Evolutionary conservation across 2,113 vertebrate genomes (phyloP), one percentile per base, ranked within the genome.

Genomic region (Corydoras maculifer): DNA sequence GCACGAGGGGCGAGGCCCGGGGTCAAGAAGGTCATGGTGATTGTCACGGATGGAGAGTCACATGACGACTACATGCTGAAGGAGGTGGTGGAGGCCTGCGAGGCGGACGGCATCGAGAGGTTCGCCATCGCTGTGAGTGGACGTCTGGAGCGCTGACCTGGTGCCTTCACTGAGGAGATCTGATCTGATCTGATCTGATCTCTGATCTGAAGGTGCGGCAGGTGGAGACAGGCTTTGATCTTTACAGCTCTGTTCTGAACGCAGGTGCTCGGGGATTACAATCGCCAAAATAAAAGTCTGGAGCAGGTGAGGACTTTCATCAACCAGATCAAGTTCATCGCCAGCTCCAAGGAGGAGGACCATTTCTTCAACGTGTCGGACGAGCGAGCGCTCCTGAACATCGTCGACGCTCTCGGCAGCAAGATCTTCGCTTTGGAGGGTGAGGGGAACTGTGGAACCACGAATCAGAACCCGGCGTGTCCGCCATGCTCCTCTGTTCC

Each of bases 331-430:
- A 88, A 84, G 75, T 92, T 88, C 12, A 96, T 99, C 66, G 95
- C 97, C 74, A 98, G 94, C 32, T 13, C 84, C 3, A 93, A 91
- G 4, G 84, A 87, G 10, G 89, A 88, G 9, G 94, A 97, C 35
- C 97, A 99, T 82, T 99, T 99, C 88, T 99, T 98, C 88, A 98
- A 99, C 10, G 96, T 99, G 78, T 94, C 94, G 0, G 94, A 98
- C 76, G 97, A 99, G 85, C 62, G 90, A 75, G 94, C 93, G 2
- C 81, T 99, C 76, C 48, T 92, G 76, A 94, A 81, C 68, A 96
- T 99, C 61, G 94, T 94, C 9, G 94, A 98, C 68, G 86, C 93
- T 6, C 85, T 99, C 50, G 96, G 93, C 79, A 94, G 91, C 80
- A 91, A 90, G 85, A 98, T 99, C 82, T 97, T 98, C 84, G 94